phyloP scores from a whole-genome alignment of 2,888 invertebrate species.

The Xestobium rufovillosum region DNA sequence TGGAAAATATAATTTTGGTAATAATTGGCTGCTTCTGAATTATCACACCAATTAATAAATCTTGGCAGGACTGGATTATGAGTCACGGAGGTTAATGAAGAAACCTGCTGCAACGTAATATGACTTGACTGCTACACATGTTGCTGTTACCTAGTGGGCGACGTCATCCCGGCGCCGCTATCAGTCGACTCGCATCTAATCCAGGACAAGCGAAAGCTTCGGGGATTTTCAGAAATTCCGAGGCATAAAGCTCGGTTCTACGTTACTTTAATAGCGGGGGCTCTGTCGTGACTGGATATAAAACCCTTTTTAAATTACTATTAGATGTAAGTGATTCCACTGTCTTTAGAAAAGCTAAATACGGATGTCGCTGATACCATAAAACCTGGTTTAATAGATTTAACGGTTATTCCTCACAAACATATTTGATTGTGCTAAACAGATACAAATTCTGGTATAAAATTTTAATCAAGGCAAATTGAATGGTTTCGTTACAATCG shows the following conservation, averaged over 20 bases:
- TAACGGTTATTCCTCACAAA: too few species aligned
- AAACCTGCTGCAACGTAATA: slow-evolving; percentile 23
- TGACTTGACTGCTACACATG: slow-evolving; percentile 36
- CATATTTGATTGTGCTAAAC: too few species aligned
- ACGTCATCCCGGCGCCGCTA: slow-evolving; percentile 24
- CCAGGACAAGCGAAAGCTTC: slow-evolving; percentile 38
- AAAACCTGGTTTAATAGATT: background rate
- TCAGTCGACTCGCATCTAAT: slow-evolving; percentile 36
- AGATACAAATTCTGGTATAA: too few species aligned
- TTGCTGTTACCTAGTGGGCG: slow-evolving; percentile 27
- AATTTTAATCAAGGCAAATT: too few species aligned
- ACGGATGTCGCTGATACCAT: background rate
- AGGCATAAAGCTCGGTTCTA: slow-evolving; percentile 34
- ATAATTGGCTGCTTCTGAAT: too few species aligned
- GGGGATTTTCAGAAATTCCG: slow-evolving; percentile 41
- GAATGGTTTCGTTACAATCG: too few species aligned
- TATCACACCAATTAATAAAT: too few species aligned
- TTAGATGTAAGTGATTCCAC: slow-evolving; percentile 26
- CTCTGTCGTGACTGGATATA: slow-evolving; percentile 34
- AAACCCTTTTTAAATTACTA: slow-evolving; percentile 31
- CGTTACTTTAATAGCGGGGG: slow-evolving; percentile 30
- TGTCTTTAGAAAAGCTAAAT: slow-evolving; percentile 22
- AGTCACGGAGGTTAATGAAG: slow-evolving; percentile 3
- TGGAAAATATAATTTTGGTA: too few species aligned
- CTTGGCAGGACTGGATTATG: too few species aligned